These are phyloP conservation scores for Staurois parvus DNA, from an alignment of 2,797 vertebrate species.

Conservation along the genomic window DNA sequence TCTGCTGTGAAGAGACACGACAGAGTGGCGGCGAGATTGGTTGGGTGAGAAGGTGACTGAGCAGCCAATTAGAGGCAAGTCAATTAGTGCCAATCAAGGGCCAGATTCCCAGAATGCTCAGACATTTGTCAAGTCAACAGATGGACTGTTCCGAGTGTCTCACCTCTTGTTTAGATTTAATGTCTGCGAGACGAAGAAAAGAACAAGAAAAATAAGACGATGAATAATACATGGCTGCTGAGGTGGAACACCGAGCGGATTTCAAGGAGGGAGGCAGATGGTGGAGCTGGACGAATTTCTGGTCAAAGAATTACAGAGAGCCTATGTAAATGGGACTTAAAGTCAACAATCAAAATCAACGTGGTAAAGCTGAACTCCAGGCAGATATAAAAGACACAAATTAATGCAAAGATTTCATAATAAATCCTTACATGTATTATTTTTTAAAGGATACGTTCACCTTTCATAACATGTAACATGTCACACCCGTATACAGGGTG, in stretches of 20 bases:
- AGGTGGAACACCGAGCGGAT: background rate
- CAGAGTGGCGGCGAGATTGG: background rate
- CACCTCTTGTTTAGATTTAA: conserved; percentile 34
- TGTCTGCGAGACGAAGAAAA: background rate
- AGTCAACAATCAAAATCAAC: background rate
- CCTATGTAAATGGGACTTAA: background rate
- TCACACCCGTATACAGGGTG: too few relatives aligned
- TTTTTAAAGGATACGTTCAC: too few relatives aligned
- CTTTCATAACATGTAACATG: too few relatives aligned
- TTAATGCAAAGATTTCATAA: too few relatives aligned
- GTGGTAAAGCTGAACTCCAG: background rate
- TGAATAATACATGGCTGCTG: conserved; percentile 12
- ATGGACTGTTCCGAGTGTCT: conserved; percentile 31
- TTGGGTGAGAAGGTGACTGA: conserved; percentile 31
- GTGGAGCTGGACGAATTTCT: background rate
- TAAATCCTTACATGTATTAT: too few relatives aligned
- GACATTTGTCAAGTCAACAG: conserved; percentile 38
- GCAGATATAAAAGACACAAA: too few relatives aligned
- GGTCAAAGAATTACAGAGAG: background rate
- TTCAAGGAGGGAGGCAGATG: background rate
- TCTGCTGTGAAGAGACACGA: background rate
- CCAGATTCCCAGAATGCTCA: conserved; percentile 36
- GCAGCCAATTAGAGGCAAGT: conserved; percentile 41
- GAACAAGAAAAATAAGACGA: background rate
- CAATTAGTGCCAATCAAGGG: conserved; percentile 49